phyloP scores from a whole-genome alignment of 2,888 invertebrate genomes.

The Eupithecia tripunctaria region DNA sequence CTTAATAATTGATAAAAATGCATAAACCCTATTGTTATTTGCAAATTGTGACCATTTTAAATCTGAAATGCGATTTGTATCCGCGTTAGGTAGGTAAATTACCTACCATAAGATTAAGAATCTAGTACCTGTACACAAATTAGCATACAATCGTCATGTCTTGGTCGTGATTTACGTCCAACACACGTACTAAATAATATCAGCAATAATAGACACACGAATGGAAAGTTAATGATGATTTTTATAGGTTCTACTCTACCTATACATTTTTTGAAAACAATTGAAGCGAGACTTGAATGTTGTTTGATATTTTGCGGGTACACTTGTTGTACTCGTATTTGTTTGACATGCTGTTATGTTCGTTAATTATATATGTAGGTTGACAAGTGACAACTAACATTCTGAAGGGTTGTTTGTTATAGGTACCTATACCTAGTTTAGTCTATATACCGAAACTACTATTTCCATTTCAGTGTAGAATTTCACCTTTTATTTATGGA shows the following conservation, averaged over 20 bases:
- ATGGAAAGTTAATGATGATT: neutral
- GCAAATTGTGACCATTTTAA: no score
- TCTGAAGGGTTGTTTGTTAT: no score
- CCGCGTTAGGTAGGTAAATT: no score
- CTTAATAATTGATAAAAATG: no score
- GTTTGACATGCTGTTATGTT: neutral
- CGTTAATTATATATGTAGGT: no score
- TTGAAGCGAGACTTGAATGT: neutral
- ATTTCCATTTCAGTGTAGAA: no score
- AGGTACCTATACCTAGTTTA: no score
- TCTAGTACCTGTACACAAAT: neutral
- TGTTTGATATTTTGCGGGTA: neutral
- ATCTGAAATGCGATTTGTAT: no score
- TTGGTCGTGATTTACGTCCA: conserved; percentile 19
- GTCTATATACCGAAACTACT: no score
- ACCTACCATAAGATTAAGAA: neutral
- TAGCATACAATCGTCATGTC: conserved; percentile 32
- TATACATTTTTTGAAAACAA: neutral
- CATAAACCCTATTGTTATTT: no score
- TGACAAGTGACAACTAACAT: no score
- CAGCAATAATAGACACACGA: conserved; percentile 11
- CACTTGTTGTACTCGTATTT: neutral
- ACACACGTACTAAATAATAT: conserved; percentile 14
- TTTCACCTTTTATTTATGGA: no score
- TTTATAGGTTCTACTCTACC: neutral